A percentile compares a stretch with the other conserved stretches of the same genome.
Conservation (phyloP, 1,140 invertebrate genomes). For the Ephestia elutella region DNA sequence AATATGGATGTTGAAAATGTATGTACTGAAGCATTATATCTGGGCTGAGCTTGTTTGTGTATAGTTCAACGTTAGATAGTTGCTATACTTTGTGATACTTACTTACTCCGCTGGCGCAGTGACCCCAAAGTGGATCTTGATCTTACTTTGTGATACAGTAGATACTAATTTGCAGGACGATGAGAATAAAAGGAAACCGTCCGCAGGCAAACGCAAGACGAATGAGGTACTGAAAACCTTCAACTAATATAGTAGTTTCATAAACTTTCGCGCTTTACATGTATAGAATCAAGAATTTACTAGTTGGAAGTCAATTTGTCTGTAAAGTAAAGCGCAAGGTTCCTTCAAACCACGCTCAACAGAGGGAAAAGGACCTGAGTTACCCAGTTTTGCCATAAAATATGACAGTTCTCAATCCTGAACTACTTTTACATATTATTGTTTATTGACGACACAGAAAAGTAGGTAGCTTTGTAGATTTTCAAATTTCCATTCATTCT, state of each 20-base stretch:
- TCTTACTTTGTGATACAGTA: constrained; percentile 41
- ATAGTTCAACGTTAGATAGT: too few relatives aligned
- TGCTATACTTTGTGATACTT: too few relatives aligned
- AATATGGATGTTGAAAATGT: too few relatives aligned
- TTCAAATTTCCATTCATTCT: too few relatives aligned
- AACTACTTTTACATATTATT: background rate
- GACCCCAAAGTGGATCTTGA: too few relatives aligned
- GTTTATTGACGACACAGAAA: background rate
- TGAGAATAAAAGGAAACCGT: constrained; percentile 72
- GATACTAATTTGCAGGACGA: constrained; percentile 72
- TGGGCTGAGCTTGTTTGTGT: too few relatives aligned
- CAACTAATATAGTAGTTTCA: constrained; percentile 53
- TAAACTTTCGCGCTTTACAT: background rate
- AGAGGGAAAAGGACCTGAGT: constrained; percentile 64
- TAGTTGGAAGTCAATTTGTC: background rate
- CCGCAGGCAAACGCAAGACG: constrained; percentile 70
- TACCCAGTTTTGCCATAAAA: constrained; percentile 37
- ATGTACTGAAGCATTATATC: too few relatives aligned
- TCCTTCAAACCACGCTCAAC: constrained; percentile 33
- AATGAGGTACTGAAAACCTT: constrained; percentile 75
- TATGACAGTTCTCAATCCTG: constrained; percentile 20
- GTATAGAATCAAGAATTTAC: background rate
- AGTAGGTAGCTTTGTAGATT: too few relatives aligned
- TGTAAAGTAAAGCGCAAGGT: constrained; percentile 2
- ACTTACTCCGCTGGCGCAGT: too few relatives aligned